phyloP scores from a whole-genome alignment of 1,140 invertebrate species.

The Samia ricini region DNA sequence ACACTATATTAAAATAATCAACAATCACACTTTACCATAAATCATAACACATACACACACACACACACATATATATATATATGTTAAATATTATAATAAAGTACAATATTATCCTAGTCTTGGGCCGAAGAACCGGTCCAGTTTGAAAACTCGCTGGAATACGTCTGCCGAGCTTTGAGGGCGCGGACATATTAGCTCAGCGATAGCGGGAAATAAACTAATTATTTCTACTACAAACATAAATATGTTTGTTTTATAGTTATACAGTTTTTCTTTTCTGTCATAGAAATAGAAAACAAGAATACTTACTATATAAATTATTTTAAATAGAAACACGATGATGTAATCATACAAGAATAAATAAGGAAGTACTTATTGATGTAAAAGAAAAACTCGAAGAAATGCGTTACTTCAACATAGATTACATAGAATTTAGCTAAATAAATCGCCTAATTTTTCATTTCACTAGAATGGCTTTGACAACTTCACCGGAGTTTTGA shows the following conservation, averaged over 20 bases:
- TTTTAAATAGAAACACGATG: no score
- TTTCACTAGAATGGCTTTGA: no score
- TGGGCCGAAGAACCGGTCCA: conserved; percentile 34
- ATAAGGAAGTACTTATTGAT: no score
- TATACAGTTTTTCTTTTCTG: not conserved
- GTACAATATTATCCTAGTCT: conserved; percentile 3
- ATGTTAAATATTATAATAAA: conserved; percentile 15
- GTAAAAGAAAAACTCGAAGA: no score
- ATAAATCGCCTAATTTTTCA: no score
- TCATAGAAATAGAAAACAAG: no score
- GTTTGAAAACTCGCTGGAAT: conserved; percentile 28
- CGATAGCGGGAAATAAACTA: not conserved
- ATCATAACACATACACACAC: conserved; percentile 17
- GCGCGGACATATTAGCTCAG: conserved; percentile 5
- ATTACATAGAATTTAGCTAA: no score
- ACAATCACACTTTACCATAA: conserved; percentile 19
- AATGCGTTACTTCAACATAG: no score
- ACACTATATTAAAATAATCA: conserved; percentile 10
- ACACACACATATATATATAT: not conserved
- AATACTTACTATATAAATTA: no score
- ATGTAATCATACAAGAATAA: no score
- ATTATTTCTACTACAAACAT: no score
- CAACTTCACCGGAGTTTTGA: no score
- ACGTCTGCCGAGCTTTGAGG: conserved; percentile 33
- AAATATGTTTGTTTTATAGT: not conserved